Base-by-base conservation (phyloP, 2,888 invertebrate species). In the Philaethria dido region DNA sequence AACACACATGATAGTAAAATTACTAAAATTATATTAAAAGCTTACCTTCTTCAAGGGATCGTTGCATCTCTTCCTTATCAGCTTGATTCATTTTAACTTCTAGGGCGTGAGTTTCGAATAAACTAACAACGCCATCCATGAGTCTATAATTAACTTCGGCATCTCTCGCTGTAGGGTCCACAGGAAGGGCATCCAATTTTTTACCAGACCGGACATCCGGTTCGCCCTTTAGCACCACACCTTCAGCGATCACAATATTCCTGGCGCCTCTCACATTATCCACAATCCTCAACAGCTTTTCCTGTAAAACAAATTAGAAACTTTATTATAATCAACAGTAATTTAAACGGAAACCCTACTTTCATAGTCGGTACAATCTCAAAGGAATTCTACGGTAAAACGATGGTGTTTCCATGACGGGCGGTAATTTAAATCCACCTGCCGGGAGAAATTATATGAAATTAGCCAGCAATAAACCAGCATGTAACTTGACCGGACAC, bases 21-120 rank as follows among this genome's bases (percentile, higher is more conserved):
- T 0, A 6, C 6, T 20, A 47, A 47, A 20, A 47, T 11, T 13
- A 22, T 3, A 5, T 8, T 18, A 14, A 22, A 18, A 29, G 8
- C 25, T 89, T 93, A 96, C 97, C 96, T 95, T 97, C 97, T 80
- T 96, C 97, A 59, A 96, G 91, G n/a, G 96, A 96, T 74, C 96
- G 94, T 80, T 96, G 95, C 83, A 97, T 93, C 77, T 96, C 95
- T 74, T 95, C 93, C 74, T 96, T 94, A 50, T 95, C 94, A 61
- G 94, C 94, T 70, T 94, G 94, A 76, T 97, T 97, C 77, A 97
- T 93, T 85, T 96, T 96, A 78, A 97, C 94, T 81, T 97, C 97
- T 50, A 97, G 90, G 18, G 96, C 95, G 79, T 97, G 97, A 61
- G 95, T 95, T 78, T 96, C 95, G 73, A 97, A 94, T 84, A 97